Evolutionary conservation across 2,888 invertebrate genomes (phyloP).

Genomic region (Acrobasis consociella): DNA sequence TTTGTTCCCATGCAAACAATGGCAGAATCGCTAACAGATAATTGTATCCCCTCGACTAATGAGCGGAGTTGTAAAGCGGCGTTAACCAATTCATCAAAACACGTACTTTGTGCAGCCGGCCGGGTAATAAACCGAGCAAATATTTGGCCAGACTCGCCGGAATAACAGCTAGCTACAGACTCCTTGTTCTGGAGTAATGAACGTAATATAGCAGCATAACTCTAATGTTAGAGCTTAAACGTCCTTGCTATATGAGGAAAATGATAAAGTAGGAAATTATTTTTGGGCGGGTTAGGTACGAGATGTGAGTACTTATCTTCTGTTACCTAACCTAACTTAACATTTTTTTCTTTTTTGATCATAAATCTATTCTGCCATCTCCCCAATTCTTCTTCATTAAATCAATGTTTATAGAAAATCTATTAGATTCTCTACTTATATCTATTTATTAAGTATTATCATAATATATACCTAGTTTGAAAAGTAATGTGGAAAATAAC

Average conservation of each 20-base stretch:
- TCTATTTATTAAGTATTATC: too few species aligned
- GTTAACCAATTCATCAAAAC: constrained; percentile 21
- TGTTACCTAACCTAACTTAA: too few species aligned
- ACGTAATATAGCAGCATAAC: neutral
- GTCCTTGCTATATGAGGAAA: neutral
- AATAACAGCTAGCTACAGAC: neutral
- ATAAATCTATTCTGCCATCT: too few species aligned
- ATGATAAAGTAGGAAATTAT: neutral
- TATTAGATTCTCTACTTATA: too few species aligned
- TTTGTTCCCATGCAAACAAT: constrained; percentile 20
- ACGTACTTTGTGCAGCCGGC: neutral
- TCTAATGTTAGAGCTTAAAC: neutral
- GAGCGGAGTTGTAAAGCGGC: constrained; percentile 17
- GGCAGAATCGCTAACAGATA: constrained; percentile 17
- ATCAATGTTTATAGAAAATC: too few species aligned
- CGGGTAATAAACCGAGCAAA: neutral
- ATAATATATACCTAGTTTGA: too few species aligned
- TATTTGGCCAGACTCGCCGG: neutral
- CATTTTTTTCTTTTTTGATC: too few species aligned
- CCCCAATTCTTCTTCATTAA: too few species aligned
- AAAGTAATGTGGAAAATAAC: too few species aligned
- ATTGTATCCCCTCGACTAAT: constrained; percentile 19
- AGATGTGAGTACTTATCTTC: neutral
- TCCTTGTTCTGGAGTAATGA: neutral
- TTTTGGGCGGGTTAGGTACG: neutral